Conservation (phyloP, 2,888 invertebrate genomes). For the Drosophila prostipennis region DNA sequence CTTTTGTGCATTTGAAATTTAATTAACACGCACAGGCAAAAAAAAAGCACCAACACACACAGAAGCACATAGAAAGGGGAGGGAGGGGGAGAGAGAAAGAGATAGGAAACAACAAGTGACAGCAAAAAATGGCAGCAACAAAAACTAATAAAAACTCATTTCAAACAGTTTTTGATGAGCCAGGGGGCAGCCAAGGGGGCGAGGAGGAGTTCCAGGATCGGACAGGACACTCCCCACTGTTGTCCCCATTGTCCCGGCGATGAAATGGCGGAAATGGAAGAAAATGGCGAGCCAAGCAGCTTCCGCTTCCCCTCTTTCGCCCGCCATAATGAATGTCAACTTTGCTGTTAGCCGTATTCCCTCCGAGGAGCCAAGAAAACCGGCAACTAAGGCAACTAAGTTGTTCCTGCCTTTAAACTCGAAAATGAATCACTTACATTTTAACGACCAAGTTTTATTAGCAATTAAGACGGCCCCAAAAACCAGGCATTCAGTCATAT, state of each 20-base stretch:
- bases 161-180: constrained; percentile 73
- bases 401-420: constrained; percentile 45
- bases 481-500: constrained; percentile 13
- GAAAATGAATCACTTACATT: constrained; percentile 64
- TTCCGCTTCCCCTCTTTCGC: constrained; percentile 29
- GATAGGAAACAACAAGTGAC: constrained; percentile 45
- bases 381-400: constrained; percentile 29
- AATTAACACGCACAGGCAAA: constrained; percentile 64
- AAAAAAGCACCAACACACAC: constrained; percentile 15
- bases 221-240: constrained; percentile 57
- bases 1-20: constrained; percentile 74
- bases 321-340: constrained; percentile 74
- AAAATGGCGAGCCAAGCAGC: constrained; percentile 52
- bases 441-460: constrained; percentile 59
- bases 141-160: constrained; percentile 78
- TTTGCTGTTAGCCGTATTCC: constrained; percentile 49
- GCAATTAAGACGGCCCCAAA: constrained; percentile 56
- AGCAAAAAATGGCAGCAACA: constrained; percentile 43
- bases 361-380: not conserved
- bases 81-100: constrained; percentile 7
- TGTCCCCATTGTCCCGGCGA: constrained; percentile 57
- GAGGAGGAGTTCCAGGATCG: constrained; percentile 17
- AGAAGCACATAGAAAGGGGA: not conserved
- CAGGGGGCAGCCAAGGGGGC: constrained; percentile 10
- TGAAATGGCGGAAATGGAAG: constrained; percentile 44